These are phyloP conservation scores for Platycercus adscitus DNA, from an alignment of 2,113 vertebrate genomes.

Conservation along the genomic window DNA sequence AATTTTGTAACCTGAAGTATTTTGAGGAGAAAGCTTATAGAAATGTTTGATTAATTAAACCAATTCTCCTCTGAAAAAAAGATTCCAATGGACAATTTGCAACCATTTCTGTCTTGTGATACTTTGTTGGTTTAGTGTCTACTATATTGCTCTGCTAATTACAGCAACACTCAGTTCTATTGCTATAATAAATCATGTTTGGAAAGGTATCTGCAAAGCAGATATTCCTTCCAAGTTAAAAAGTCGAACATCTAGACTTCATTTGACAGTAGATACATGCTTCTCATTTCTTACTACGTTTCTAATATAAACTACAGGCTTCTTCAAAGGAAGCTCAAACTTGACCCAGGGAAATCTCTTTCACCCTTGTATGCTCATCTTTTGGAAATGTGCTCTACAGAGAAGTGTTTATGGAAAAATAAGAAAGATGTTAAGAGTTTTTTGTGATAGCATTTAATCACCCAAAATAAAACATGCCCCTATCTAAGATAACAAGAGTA, in stretches of 20 bases:
- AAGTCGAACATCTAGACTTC: not conserved
- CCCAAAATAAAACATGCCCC: not conserved
- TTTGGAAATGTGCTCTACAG: not conserved
- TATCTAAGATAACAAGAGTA: not conserved
- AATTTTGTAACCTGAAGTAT: not conserved
- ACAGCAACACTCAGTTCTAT: not conserved
- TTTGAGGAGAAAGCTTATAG: not conserved
- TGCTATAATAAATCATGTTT: not conserved
- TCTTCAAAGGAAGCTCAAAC: not conserved
- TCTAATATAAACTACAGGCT: not conserved
- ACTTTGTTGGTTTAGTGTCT: not conserved
- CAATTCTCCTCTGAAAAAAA: not conserved
- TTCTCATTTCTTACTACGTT: not conserved
- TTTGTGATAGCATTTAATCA: not conserved
- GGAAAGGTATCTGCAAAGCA: not conserved
- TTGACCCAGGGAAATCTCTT: not conserved
- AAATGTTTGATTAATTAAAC: not conserved
- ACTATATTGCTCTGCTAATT: not conserved
- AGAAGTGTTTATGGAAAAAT: not conserved
- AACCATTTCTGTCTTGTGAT: not conserved
- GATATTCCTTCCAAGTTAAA: not conserved
- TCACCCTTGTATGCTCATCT: not conserved
- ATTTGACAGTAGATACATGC: not conserved
- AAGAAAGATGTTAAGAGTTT: not conserved
- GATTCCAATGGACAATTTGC: not conserved